Percentiles rank a stretch among this genome's conserved stretches.
phyloP scores from a whole-genome alignment of 1,140 invertebrate species.

The Myzus persicae region DNA sequence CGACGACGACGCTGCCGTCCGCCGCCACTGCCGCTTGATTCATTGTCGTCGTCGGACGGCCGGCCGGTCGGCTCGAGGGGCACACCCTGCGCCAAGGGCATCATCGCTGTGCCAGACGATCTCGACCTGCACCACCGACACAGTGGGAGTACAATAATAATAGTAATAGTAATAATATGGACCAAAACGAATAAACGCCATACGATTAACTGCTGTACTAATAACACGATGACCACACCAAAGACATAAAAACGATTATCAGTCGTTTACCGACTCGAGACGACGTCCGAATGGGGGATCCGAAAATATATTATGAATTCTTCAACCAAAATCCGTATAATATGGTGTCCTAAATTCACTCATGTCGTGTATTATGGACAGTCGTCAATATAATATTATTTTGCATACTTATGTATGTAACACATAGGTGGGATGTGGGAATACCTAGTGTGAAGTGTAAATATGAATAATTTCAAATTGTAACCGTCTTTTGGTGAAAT shows the following conservation, averaged over 20 bases:
- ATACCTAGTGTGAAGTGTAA: no score
- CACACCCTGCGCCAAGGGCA: slow-evolving; percentile 32
- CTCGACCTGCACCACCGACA: not conserved
- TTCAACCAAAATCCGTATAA: not conserved
- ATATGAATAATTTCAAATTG: not conserved
- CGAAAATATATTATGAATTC: no score
- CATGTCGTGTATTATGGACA: no score
- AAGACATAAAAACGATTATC: not conserved
- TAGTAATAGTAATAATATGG: not conserved
- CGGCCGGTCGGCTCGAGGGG: not conserved
- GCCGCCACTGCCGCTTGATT: slow-evolving; percentile 16
- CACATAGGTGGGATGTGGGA: no score
- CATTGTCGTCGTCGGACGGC: not conserved
- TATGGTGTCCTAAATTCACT: not conserved
- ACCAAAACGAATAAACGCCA: not conserved
- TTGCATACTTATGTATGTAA: no score
- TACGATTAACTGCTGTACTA: not conserved
- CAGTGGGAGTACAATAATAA: slow-evolving; percentile 37
- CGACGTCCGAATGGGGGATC: no score
- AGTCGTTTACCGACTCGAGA: not conserved
- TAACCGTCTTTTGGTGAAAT: not conserved
- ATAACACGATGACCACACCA: not conserved
- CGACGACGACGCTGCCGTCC: not conserved
- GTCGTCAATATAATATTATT: no score
- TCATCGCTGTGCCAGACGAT: not conserved